Percentiles rank a stretch among this genome's conserved stretches.
Conservation (phyloP, 1,140 invertebrate species). For the Drosophila arizonae region DNA sequence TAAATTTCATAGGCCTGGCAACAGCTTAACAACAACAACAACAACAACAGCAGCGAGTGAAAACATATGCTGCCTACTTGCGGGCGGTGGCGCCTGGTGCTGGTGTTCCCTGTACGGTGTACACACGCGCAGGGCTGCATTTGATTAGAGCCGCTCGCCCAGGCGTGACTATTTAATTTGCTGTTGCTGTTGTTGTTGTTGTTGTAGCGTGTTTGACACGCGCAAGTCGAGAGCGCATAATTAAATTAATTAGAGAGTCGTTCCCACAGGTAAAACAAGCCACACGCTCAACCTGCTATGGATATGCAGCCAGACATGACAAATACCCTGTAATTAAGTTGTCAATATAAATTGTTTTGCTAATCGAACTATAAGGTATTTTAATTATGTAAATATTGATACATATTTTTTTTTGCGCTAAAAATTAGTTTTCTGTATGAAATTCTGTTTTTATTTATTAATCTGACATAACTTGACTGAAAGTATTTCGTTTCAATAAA, state of each 20-base stretch:
- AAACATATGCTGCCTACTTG: conserved; percentile 68
- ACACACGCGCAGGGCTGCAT: conserved; percentile 21
- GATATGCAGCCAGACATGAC: neutral
- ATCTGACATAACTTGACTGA: too few relatives aligned
- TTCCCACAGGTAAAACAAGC: conserved; percentile 71
- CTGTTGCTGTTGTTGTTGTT: conserved; percentile 24
- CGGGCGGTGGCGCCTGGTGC: conserved; percentile 44
- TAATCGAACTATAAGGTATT: neutral
- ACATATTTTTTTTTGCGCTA: too few relatives aligned
- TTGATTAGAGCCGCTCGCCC: conserved; percentile 65
- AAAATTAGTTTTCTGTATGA: too few relatives aligned
- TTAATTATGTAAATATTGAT: too few relatives aligned
- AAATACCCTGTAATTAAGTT: conserved; percentile 20
- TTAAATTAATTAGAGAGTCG: conserved; percentile 76
- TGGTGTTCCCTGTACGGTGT: conserved; percentile 13
- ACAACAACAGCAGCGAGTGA: conserved; percentile 1
- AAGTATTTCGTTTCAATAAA: too few relatives aligned
- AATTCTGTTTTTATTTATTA: too few relatives aligned
- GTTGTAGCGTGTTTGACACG: conserved; percentile 68
- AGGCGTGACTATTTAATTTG: conserved; percentile 75
- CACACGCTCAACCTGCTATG: neutral
- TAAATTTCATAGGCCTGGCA: conserved; percentile 68
- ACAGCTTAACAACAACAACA: conserved; percentile 37
- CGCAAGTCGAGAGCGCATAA: conserved; percentile 72
- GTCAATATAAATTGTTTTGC: neutral